A percentile compares a stretch with the other conserved stretches of the same genome.
phyloP scores from a whole-genome alignment of 2,797 vertebrate genomes.

The Siniperca undulata region DNA sequence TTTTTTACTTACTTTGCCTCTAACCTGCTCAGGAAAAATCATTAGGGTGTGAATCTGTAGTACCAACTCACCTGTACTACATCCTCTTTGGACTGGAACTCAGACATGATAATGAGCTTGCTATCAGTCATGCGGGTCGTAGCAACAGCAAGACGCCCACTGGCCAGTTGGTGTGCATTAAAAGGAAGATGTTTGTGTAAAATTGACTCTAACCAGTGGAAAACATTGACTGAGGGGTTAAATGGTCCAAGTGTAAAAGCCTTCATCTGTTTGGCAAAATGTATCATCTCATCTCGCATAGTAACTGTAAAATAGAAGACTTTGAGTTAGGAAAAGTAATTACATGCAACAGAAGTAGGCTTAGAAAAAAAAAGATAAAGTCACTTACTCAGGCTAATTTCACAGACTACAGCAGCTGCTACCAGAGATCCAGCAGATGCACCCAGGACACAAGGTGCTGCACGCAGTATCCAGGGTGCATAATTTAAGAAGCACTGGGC shows the following conservation, averaged over 20 bases:
- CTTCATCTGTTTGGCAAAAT: slow-evolving; percentile 80
- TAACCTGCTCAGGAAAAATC: neutral
- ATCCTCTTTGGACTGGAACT: slow-evolving; percentile 91
- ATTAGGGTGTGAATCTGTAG: neutral
- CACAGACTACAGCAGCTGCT: slow-evolving; percentile 89
- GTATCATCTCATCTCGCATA: slow-evolving; percentile 84
- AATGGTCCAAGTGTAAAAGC: slow-evolving; percentile 87
- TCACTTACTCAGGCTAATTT: slow-evolving; percentile 78
- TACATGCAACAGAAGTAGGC: neutral
- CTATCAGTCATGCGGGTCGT: slow-evolving; percentile 88
- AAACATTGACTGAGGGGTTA: slow-evolving; percentile 85
- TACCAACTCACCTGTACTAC: slow-evolving; percentile 85
- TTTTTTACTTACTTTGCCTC: neutral
- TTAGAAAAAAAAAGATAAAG: neutral
- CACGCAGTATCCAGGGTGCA: slow-evolving; percentile 86
- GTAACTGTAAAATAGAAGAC: slow-evolving; percentile 45
- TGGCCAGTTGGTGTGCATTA: slow-evolving; percentile 88
- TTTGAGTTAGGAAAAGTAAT: neutral
- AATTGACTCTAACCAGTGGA: slow-evolving; percentile 80
- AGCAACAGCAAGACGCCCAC: slow-evolving; percentile 86
- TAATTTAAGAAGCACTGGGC: slow-evolving; percentile 88
- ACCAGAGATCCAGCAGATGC: slow-evolving; percentile 91
- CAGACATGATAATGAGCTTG: slow-evolving; percentile 85
- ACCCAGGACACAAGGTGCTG: slow-evolving; percentile 87
- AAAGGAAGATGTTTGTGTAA: slow-evolving; percentile 82